These are phyloP conservation scores for Stichopus chloronotus DNA, from an alignment of 35 echinoderm and acorn worm genomes.

Conservation along the genomic window DNA sequence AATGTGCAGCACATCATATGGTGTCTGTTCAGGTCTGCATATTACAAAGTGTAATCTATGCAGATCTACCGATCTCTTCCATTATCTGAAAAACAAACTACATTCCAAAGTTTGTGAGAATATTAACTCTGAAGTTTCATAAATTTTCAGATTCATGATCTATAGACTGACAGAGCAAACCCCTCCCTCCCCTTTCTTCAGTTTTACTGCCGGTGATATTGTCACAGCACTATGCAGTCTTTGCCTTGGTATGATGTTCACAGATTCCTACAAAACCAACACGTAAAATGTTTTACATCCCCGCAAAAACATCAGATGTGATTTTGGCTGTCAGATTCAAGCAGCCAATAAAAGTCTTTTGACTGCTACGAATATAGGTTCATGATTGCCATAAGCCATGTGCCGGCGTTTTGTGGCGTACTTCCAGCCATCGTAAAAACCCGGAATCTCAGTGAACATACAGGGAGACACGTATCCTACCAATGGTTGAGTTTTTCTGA, in stretches of 20 bases:
- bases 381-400: background rate
- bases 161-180: background rate
- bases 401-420: background rate
- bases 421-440: background rate
- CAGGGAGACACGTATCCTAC: background rate
- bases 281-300: slow-evolving; percentile 35
- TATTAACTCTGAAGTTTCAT: too few relatives aligned
- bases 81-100: too few relatives aligned
- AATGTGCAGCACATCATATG: too few relatives aligned
- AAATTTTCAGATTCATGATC: too few relatives aligned
- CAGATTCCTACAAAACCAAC: slow-evolving; percentile 15
- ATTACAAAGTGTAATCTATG: too few relatives aligned
- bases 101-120: too few relatives aligned
- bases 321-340: background rate
- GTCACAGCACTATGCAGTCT: background rate
- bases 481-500: background rate
- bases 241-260: background rate
- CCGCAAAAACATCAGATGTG: slow-evolving; percentile 10
- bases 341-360: slow-evolving; percentile 10
- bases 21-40: too few relatives aligned
- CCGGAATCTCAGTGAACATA: background rate
- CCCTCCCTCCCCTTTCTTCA: background rate
- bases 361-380: background rate
- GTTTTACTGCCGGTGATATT: background rate
- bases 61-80: too few relatives aligned